Evolutionary conservation across 2,113 vertebrate genomes (phyloP).

Genomic region (Pyxicephalus adspersus): DNA sequence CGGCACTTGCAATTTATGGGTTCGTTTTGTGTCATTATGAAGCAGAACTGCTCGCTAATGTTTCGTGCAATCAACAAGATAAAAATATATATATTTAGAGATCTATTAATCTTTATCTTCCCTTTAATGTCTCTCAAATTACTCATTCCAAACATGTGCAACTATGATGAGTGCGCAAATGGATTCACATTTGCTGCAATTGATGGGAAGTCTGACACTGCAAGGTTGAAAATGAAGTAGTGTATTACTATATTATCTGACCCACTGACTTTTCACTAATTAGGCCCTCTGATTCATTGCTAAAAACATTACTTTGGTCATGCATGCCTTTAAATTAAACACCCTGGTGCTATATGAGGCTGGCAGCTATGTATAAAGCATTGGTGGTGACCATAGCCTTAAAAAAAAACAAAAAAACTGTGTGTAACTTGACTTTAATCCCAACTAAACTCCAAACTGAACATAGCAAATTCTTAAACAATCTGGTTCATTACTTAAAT

Average conservation of each 20-base stretch:
- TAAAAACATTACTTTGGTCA: neutral
- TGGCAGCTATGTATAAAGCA: too few relatives aligned
- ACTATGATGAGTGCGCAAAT: slow-evolving; percentile 13
- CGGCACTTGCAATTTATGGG: too few relatives aligned
- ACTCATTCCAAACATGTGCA: neutral
- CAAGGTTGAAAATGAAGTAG: slow-evolving; percentile 19
- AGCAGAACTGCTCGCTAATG: neutral
- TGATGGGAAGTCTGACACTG: slow-evolving; percentile 28
- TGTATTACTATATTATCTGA: slow-evolving; percentile 38
- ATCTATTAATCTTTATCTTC: slow-evolving; percentile 22
- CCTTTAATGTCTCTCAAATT: neutral
- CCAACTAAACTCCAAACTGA: too few relatives aligned
- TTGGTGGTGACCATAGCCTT: too few relatives aligned
- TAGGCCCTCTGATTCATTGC: slow-evolving; percentile 27
- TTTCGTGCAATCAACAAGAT: slow-evolving; percentile 7
- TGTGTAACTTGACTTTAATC: too few relatives aligned
- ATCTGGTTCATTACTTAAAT: too few relatives aligned
- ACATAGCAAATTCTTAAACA: too few relatives aligned
- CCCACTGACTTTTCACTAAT: slow-evolving; percentile 27
- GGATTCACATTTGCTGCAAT: slow-evolving; percentile 15
- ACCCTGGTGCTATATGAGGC: too few relatives aligned
- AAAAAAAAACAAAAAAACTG: too few relatives aligned
- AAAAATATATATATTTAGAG: slow-evolving; percentile 37
- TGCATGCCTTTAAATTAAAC: neutral
- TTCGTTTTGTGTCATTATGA: too few relatives aligned